These are phyloP conservation scores for Halisarca cf. caerulea DNA, from an alignment of 37 sponge, comb jelly and placozoan species.

Conservation along the genomic window DNA sequence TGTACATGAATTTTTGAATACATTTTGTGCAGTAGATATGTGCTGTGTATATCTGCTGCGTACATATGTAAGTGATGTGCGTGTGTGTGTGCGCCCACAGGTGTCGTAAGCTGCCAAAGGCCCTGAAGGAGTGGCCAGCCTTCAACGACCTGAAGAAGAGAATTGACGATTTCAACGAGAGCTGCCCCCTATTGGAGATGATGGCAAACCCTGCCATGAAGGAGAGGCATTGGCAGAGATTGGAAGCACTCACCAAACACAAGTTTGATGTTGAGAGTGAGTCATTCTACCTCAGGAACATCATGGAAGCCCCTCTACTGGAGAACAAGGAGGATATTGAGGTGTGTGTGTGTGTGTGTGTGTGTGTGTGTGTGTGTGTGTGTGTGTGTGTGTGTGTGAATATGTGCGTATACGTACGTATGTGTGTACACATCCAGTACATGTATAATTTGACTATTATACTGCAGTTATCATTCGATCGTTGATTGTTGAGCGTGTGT, in stretches of 20 bases:
- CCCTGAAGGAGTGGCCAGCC: conserved; percentile 98
- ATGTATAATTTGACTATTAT: background rate
- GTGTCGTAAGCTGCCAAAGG: conserved; percentile 97
- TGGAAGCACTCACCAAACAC: conserved; percentile 82
- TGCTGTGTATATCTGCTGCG: too few species aligned
- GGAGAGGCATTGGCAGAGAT: conserved; percentile 94
- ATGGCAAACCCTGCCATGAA: conserved; percentile 96
- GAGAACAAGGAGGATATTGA: conserved; percentile 97
- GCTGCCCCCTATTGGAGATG: conserved; percentile 95
- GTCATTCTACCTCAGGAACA: conserved; percentile 79
- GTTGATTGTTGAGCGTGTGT: too few species aligned
- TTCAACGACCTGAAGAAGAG: conserved; percentile 96
- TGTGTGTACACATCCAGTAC: background rate
- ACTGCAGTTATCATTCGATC: background rate
- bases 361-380: too few species aligned
- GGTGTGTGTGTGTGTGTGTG: conserved; percentile 28
- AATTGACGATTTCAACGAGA: conserved; percentile 98
- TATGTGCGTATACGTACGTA: too few species aligned
- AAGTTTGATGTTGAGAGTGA: conserved; percentile 95
- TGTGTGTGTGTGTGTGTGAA: too few species aligned
- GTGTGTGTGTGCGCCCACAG: conserved; percentile 14
- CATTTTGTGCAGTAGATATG: too few species aligned
- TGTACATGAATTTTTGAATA: too few species aligned
- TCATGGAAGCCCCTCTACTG: conserved; percentile 99
- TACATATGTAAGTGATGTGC: too few species aligned